phyloP scores from a whole-genome alignment of 2,888 invertebrate genomes.

The Napeogenes inachia region DNA sequence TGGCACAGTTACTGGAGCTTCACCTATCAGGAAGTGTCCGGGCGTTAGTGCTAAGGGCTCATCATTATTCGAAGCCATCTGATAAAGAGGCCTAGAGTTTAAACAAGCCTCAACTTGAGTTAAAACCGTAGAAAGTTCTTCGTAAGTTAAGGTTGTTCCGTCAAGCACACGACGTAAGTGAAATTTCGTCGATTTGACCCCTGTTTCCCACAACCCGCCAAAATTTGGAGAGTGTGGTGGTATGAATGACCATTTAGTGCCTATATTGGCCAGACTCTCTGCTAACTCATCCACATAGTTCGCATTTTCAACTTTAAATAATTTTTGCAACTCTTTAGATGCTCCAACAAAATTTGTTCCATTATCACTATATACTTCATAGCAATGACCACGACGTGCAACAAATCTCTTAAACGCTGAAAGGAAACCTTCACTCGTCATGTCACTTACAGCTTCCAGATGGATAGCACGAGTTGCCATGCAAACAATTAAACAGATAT shows the following conservation, averaged over 20 bases:
- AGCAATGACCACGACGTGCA: conserved; percentile 29
- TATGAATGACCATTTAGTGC: conserved; percentile 26
- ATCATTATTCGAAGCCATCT: conserved; percentile 1
- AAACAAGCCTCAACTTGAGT: conserved; percentile 16
- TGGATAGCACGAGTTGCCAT: conserved; percentile 28
- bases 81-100: conserved; percentile 11
- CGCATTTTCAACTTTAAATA: conserved; percentile 5
- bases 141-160: conserved; percentile 9
- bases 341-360: conserved; percentile 31
- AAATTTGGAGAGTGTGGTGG: conserved; percentile 29
- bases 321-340: conserved; percentile 17
- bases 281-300: no score
- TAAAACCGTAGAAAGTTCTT: conserved; percentile 13
- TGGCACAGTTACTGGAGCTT: conserved; percentile 9
- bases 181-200: conserved; percentile 21
- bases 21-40: conserved; percentile 9
- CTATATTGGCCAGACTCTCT: no score
- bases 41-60: background rate
- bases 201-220: conserved; percentile 33
- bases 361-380: conserved; percentile 33
- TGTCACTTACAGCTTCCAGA: conserved; percentile 23
- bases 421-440: conserved; percentile 26
- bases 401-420: conserved; percentile 31
- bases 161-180: conserved; percentile 8
- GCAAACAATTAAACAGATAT: conserved; percentile 19